phyloP scores from a whole-genome alignment of 2,113 vertebrate genomes.

The Empidonax traillii region DNA sequence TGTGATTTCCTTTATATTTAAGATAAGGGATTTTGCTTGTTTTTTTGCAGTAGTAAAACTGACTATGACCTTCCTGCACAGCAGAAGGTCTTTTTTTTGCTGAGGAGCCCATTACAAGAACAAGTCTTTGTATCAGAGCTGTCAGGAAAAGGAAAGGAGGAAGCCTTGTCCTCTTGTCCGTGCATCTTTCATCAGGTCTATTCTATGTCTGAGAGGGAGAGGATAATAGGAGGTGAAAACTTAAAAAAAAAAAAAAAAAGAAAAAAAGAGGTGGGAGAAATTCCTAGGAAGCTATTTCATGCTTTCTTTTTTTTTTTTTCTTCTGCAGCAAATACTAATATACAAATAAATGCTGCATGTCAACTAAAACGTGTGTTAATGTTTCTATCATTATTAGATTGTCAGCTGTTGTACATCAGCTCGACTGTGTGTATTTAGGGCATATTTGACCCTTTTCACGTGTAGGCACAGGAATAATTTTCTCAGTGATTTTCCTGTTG shows the following conservation, averaged over 20 bases:
- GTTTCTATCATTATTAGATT: neutral
- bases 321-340: neutral
- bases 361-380: neutral
- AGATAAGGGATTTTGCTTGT: neutral
- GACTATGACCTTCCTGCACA: neutral
- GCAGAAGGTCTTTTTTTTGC: neutral
- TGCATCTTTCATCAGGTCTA: neutral
- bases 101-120: neutral
- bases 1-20: neutral
- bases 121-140: neutral
- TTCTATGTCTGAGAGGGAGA: neutral
- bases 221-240: neutral
- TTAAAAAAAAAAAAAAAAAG: neutral
- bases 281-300: neutral
- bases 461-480: neutral
- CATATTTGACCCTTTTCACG: neutral
- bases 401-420: neutral
- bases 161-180: neutral
- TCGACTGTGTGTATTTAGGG: neutral
- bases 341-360: neutral
- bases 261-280: neutral
- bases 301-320: neutral
- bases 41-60: neutral
- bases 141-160: neutral
- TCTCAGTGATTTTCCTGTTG: neutral